Evolutionary conservation across 2,113 vertebrate species (phyloP).

Genomic region (Colossoma macropomum): DNA sequence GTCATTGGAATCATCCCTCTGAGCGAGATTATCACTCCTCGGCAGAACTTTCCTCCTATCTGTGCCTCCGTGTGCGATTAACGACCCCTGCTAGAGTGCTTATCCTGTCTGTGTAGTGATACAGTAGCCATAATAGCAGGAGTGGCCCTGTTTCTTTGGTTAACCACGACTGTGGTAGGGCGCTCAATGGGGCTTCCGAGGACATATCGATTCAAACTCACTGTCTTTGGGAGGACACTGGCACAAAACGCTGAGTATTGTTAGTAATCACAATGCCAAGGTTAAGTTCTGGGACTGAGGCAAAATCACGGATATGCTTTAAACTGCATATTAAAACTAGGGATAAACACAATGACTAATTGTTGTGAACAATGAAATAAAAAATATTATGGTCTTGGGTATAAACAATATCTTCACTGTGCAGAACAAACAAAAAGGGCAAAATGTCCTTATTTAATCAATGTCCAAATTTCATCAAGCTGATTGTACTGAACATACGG

Average conservation of each 20-base stretch:
- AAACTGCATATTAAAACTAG: neutral
- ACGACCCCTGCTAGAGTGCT: constrained; percentile 30
- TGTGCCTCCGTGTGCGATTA: constrained; percentile 38
- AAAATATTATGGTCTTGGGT: neutral
- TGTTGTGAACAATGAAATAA: neutral
- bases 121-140: constrained; percentile 31
- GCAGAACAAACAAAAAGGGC: neutral
- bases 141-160: constrained; percentile 2
- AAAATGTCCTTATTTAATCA: neutral
- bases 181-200: neutral
- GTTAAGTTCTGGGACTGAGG: neutral
- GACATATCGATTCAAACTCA: constrained; percentile 7
- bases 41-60: constrained; percentile 21
- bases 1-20: constrained; percentile 40
- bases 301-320: neutral
- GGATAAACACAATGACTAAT: neutral
- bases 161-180: constrained; percentile 24
- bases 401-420: neutral
- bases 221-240: neutral
- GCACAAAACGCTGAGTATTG: neutral
- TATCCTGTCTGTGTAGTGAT: constrained; percentile 42
- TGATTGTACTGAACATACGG: neutral
- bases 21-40: constrained; percentile 41
- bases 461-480: neutral
- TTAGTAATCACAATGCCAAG: neutral